phyloP scores from a whole-genome alignment of 2,797 vertebrate genomes.

The Channallabes apus region DNA sequence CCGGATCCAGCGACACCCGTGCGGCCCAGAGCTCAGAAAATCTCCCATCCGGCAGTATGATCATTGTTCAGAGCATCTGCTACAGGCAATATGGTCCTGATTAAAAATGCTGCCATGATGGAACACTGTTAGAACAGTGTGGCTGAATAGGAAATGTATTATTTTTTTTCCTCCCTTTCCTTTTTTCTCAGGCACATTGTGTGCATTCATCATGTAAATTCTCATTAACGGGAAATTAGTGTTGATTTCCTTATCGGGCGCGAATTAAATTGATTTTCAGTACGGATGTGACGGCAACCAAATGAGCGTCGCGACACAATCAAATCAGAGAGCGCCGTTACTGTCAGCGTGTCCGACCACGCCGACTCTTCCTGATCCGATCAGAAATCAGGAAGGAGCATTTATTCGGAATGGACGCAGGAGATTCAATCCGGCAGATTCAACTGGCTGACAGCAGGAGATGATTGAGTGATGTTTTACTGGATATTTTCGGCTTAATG shows the following conservation, averaged over 20 bases:
- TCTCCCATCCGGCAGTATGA: slow-evolving; percentile 29
- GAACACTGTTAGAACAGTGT: slow-evolving; percentile 30
- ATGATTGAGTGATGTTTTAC: slow-evolving; percentile 61
- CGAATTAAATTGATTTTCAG: slow-evolving; percentile 56
- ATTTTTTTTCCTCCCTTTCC: not conserved
- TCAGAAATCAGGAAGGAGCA: slow-evolving; percentile 54
- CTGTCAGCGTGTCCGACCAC: slow-evolving; percentile 58
- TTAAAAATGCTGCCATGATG: slow-evolving; percentile 48
- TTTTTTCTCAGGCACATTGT: slow-evolving; percentile 39
- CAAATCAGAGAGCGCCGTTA: slow-evolving; percentile 53
- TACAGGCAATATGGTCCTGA: slow-evolving; percentile 41
- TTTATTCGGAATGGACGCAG: slow-evolving; percentile 61
- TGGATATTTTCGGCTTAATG: slow-evolving; percentile 57
- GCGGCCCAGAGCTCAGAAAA: slow-evolving; percentile 16
- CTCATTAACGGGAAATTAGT: slow-evolving; percentile 54
- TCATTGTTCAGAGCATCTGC: slow-evolving; percentile 50
- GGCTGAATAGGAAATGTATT: not conserved
- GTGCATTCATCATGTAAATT: slow-evolving; percentile 58
- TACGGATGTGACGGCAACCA: slow-evolving; percentile 52
- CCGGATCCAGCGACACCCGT: slow-evolving; percentile 17
- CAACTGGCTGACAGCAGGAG: slow-evolving; percentile 62
- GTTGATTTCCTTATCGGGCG: slow-evolving; percentile 54
- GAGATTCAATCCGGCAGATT: slow-evolving; percentile 54
- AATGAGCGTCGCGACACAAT: slow-evolving; percentile 54
- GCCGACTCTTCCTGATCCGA: slow-evolving; percentile 61